Evolutionary conservation across 2,888 invertebrate genomes (phyloP).

Genomic region (Drosophila melanosoma): DNA sequence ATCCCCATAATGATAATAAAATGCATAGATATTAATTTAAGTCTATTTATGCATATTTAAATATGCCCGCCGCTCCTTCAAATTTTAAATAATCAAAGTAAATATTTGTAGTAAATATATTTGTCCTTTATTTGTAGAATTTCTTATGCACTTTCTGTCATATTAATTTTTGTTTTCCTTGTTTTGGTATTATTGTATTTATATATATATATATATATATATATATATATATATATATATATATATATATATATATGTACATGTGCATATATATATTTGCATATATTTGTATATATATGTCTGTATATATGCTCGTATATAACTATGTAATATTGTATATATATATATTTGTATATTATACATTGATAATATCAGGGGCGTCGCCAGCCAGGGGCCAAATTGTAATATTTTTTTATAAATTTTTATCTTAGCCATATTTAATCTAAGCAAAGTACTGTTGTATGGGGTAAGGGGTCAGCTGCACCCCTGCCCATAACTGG

Average conservation of each 20-base stretch:
- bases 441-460: background rate
- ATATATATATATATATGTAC: slow-evolving; percentile 36
- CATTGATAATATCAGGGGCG: slow-evolving; percentile 5
- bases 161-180: slow-evolving; percentile 31
- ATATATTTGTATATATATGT: slow-evolving; percentile 33
- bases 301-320: slow-evolving; percentile 52
- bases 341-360: slow-evolving; percentile 25
- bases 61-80: background rate
- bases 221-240: slow-evolving; percentile 21
- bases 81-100: slow-evolving; percentile 13
- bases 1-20: background rate
- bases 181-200: slow-evolving; percentile 24
- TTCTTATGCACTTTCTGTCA: slow-evolving; percentile 48
- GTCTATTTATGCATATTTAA: background rate
- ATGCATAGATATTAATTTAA: background rate
- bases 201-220: slow-evolving; percentile 39
- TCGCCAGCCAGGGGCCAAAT: background rate
- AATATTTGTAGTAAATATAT: slow-evolving; percentile 69
- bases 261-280: slow-evolving; percentile 33
- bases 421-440: background rate
- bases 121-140: slow-evolving; percentile 77
- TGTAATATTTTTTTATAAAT: background rate
- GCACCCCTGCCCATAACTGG: background rate
- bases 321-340: slow-evolving; percentile 41
- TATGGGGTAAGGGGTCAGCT: background rate